Percentiles rank a stretch among this genome's conserved stretches.
phyloP scores from a whole-genome alignment of 2,113 vertebrate species.

The Tachuris rubrigastra region DNA sequence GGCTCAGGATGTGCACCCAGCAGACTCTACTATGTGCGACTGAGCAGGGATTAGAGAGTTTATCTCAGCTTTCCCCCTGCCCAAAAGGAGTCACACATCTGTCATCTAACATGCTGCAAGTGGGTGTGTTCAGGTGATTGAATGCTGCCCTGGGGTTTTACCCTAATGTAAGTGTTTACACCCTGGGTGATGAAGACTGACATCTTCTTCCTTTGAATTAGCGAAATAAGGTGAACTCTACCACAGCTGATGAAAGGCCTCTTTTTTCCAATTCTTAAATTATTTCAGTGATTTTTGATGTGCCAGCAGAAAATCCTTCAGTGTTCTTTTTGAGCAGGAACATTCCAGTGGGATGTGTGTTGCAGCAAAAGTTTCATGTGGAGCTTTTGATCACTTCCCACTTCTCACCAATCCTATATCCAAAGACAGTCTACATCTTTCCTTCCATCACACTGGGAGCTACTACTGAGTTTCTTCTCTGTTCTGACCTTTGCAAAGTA shows the following conservation, averaged over 20 bases:
- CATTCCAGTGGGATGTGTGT: background rate
- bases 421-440: background rate
- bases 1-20: background rate
- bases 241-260: background rate
- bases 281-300: background rate
- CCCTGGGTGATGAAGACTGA: background rate
- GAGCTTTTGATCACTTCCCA: background rate
- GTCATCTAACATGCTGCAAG: background rate
- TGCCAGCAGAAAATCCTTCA: background rate
- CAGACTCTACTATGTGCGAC: rapidly evolving
- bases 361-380: background rate
- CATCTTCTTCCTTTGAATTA: background rate
- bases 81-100: background rate
- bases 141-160: background rate
- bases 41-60: background rate
- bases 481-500: background rate
- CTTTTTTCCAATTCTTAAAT: background rate
- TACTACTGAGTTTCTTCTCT: background rate
- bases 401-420: background rate
- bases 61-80: background rate
- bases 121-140: background rate
- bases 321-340: background rate
- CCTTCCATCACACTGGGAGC: background rate
- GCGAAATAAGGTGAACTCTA: background rate
- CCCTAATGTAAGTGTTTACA: background rate